Evolutionary conservation across 2,888 invertebrate species (phyloP).

Genomic region (Temnothorax rugatulus): DNA sequence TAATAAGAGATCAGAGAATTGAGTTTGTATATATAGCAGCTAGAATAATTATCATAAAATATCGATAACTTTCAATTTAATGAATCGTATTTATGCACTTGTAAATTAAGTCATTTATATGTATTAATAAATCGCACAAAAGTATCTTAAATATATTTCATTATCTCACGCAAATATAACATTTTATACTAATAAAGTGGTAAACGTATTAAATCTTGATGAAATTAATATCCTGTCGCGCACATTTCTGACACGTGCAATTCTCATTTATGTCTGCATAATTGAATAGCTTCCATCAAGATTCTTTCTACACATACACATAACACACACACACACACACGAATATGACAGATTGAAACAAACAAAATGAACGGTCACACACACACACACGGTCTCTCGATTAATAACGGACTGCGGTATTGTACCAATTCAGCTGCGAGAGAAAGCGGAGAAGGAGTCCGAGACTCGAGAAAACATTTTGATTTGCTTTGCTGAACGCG

Average conservation of each 20-base stretch:
- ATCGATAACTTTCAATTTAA: neutral
- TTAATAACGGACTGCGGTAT: slow-evolving; percentile 37
- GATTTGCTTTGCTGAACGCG: slow-evolving; percentile 65
- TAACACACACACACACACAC: neutral
- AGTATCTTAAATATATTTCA: slow-evolving; percentile 11
- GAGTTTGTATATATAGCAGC: neutral
- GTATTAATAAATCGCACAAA: slow-evolving; percentile 10
- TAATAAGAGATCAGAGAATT: neutral
- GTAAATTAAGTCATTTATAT: neutral
- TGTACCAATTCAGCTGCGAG: slow-evolving; percentile 21
- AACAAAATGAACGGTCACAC: slow-evolving; percentile 21
- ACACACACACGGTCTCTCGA: slow-evolving; percentile 13
- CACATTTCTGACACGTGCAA: neutral
- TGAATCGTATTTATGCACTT: neutral
- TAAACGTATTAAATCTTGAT: slow-evolving; percentile 18
- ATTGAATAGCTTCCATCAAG: slow-evolving; percentile 1
- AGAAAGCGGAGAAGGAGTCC: slow-evolving; percentile 4
- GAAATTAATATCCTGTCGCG: slow-evolving; percentile 27
- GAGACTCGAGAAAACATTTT: slow-evolving; percentile 67
- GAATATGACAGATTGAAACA: slow-evolving; percentile 21
- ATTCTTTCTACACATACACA: neutral
- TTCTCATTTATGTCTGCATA: slow-evolving; percentile 15
- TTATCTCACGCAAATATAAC: slow-evolving; percentile 12
- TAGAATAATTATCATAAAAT: neutral
- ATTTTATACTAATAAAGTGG: slow-evolving; percentile 21